phyloP scores from a whole-genome alignment of 1,140 invertebrate genomes.

The Hypothenemus hampei region DNA sequence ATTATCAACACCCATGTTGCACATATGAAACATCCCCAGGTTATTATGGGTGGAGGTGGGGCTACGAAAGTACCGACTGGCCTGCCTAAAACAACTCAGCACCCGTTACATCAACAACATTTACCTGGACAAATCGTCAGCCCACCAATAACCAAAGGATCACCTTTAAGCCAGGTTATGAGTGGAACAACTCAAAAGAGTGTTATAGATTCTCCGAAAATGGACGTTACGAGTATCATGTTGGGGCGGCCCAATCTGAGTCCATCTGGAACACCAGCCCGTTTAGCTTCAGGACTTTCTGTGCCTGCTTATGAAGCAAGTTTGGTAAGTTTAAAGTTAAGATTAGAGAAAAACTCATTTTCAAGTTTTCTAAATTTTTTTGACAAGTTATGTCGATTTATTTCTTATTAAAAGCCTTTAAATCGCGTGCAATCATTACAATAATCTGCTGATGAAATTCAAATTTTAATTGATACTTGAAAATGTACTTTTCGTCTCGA shows the following conservation, averaged over 20 bases:
- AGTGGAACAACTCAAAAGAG: conserved; percentile 37
- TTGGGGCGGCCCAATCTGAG: conserved; percentile 56
- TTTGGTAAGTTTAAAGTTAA: conserved; percentile 58
- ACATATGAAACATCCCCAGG: conserved; percentile 27
- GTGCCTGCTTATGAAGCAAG: conserved; percentile 59
- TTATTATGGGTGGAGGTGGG: neutral
- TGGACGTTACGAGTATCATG: conserved; percentile 52
- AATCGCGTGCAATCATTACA: too few species aligned
- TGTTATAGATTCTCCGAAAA: conserved; percentile 52
- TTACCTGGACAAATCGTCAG: conserved; percentile 53
- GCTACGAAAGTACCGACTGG: neutral
- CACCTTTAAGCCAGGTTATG: conserved; percentile 24
- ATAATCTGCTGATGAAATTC: too few species aligned
- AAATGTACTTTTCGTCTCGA: too few species aligned
- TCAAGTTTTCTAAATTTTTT: neutral
- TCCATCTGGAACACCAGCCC: conserved; percentile 54
- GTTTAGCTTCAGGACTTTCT: conserved; percentile 52
- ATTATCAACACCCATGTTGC: conserved; percentile 34
- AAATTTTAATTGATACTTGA: too few species aligned
- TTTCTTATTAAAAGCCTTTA: too few species aligned
- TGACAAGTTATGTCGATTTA: neutral
- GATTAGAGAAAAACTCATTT: too few species aligned
- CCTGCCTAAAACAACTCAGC: conserved; percentile 11
- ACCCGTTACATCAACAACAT: conserved; percentile 43
- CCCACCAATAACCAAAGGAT: conserved; percentile 51